Base-by-base conservation (phyloP, 2,797 vertebrate genomes). In the Protosalanx chinensis region DNA sequence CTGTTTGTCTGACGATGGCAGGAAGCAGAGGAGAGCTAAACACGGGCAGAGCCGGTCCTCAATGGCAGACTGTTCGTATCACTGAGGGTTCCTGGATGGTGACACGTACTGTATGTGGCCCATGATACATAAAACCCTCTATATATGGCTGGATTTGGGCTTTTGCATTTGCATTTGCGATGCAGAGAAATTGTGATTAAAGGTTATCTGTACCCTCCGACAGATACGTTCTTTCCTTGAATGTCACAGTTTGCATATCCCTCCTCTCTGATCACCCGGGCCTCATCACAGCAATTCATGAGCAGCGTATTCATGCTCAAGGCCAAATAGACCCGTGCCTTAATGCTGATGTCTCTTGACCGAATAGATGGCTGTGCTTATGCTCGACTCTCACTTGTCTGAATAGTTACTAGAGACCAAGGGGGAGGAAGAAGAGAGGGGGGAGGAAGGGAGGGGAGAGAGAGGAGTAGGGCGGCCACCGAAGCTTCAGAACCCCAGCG, bases 191-290 rank as follows among this genome's bases (percentile, higher is more conserved):
- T 46, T 12, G 41, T 46, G 41, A 46, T 46, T 46, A 46, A 46
- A 46, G 41, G 41, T 46, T 46, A 46, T 46, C 7, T 46, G 41
- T 46, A 46, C 41, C 41, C 41, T 46, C 41, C 13, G 41, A 1
- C 12, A 13, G 41, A 46, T 46, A 13, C 2, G 41, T 5, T 20
- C 41, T 65, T 12, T 65, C 64, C 37, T 41, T 27, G 20, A 56
- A 65, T 65, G 64, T 16, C 64, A 49, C 41, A 23, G 46, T 65
- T 65, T 41, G 41, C 60, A 62, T 62, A 62, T 33, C 23, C 29
- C 20, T 41, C 64, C 37, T 65, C 64, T 5, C 16, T 46, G 41
- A 37, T 5, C 64, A 64, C 62, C 62, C 62, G 27, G 8, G 64
- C 64, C 35, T 41, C 20, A 8, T 64, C 37, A 49, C 20, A 65